Evolutionary conservation across 2,113 vertebrate species (phyloP).

Genomic region (Trogon melanurus): DNA sequence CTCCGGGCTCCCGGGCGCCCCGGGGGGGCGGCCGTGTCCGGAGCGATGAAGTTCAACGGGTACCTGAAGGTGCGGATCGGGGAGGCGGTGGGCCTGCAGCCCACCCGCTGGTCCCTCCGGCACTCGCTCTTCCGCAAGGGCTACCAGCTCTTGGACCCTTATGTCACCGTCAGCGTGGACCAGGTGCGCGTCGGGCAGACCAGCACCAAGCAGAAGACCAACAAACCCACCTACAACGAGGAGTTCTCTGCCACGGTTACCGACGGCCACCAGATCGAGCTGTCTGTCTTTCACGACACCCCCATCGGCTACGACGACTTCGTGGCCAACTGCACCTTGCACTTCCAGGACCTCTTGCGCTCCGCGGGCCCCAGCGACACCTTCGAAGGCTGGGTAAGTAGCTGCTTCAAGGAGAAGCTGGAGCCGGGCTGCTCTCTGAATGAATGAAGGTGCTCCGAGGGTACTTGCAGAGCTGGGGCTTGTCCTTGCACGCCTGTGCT

Average conservation of each 20-base stretch:
- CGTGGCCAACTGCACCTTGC: constrained; percentile 93
- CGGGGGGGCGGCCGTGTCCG: constrained; percentile 66
- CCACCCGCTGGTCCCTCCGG: constrained; percentile 89
- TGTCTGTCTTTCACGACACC: constrained; percentile 96
- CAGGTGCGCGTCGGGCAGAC: constrained; percentile 92
- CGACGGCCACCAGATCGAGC: constrained; percentile 86
- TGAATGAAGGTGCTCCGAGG: neutral
- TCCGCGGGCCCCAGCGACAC: constrained; percentile 81
- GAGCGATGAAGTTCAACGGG: constrained; percentile 93
- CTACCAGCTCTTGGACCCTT: constrained; percentile 86
- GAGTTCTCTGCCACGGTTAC: constrained; percentile 89
- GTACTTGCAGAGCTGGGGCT: neutral
- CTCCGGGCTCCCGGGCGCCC: neutral
- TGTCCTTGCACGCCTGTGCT: neutral
- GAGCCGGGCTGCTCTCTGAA: neutral
- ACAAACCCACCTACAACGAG: constrained; percentile 94
- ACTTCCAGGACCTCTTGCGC: constrained; percentile 88
- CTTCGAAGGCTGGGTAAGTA: constrained; percentile 97
- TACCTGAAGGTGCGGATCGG: constrained; percentile 92
- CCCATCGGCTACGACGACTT: constrained; percentile 98
- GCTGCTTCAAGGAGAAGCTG: neutral
- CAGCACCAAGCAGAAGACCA: constrained; percentile 93
- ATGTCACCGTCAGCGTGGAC: constrained; percentile 95
- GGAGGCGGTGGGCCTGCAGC: constrained; percentile 92
- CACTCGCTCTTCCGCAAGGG: constrained; percentile 92